Evolutionary conservation across 1,140 invertebrate genomes (phyloP).

Genomic region (Drosophila carrolli): DNA sequence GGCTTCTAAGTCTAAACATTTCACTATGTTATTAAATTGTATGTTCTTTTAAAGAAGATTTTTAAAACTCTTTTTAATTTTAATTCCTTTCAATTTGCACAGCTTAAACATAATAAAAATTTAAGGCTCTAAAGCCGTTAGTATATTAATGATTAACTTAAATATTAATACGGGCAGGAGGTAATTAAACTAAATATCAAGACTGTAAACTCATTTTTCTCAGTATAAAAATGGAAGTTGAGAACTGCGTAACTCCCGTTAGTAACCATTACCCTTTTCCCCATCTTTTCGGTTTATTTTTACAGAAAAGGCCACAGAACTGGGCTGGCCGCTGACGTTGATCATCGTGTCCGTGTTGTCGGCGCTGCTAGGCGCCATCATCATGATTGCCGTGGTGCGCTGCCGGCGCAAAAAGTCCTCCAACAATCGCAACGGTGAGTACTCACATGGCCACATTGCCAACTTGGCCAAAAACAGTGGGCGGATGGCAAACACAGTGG

Average conservation of each 20-base stretch:
- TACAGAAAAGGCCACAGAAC: conserved; percentile 85
- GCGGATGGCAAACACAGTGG: conserved; percentile 21
- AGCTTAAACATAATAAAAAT: no score
- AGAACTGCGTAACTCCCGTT: conserved; percentile 12
- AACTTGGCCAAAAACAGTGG: conserved; percentile 35
- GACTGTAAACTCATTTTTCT: not conserved
- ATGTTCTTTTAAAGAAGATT: no score
- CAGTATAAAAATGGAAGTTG: not conserved
- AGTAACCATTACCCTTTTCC: conserved; percentile 21
- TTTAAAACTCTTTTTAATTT: no score
- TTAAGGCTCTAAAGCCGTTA: no score
- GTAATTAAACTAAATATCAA: no score
- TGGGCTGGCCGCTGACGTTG: conserved; percentile 86
- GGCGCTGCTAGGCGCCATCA: conserved; percentile 85
- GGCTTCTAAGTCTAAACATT: no score
- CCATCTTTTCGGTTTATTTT: not conserved
- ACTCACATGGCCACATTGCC: conserved; percentile 24
- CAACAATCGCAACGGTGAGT: conserved; percentile 83
- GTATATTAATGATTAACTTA: no score
- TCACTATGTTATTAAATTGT: no score
- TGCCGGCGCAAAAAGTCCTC: conserved; percentile 84
- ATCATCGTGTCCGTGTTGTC: conserved; percentile 86
- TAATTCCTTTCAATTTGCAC: no score
- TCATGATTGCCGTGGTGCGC: conserved; percentile 86
- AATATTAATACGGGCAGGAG: no score